Evolutionary conservation across 2,113 vertebrate genomes (phyloP).

Genomic region (Malurus melanocephalus): DNA sequence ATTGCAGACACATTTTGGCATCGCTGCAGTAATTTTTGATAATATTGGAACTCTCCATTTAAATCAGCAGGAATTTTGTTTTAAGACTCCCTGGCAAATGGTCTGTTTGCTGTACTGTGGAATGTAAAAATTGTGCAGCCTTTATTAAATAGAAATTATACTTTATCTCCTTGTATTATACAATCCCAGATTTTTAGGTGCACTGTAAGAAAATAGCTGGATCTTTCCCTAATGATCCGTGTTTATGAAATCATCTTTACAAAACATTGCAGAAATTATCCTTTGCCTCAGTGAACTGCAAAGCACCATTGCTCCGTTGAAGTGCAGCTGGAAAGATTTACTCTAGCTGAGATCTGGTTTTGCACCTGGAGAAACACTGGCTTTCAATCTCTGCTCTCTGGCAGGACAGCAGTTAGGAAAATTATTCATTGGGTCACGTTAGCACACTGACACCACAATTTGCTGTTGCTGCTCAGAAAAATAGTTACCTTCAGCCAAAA

Average conservation of each 20-base stretch:
- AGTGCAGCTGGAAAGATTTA: slow-evolving; percentile 20
- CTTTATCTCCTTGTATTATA: neutral
- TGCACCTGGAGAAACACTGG: neutral
- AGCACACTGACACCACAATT: slow-evolving; percentile 49
- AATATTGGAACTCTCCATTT: neutral
- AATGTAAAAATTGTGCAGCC: neutral
- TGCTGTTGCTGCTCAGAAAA: slow-evolving; percentile 41
- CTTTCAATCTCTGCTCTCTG: slow-evolving; percentile 27
- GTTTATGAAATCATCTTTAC: neutral
- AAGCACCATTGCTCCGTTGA: neutral
- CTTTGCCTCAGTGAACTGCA: neutral
- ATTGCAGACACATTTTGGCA: neutral
- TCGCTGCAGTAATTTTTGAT: accelerated
- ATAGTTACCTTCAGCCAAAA: slow-evolving; percentile 51
- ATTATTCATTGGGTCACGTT: slow-evolving; percentile 19
- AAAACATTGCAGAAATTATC: neutral
- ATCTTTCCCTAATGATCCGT: neutral
- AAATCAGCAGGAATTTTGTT: neutral
- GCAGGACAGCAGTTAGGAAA: slow-evolving; percentile 1
- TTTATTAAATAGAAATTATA: neutral
- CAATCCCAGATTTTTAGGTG: neutral
- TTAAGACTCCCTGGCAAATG: neutral
- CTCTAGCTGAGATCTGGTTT: slow-evolving; percentile 11
- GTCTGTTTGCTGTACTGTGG: neutral
- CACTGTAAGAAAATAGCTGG: neutral